Base-by-base conservation (phyloP, 2,888 invertebrate species). In the Rhamphomyia laevipes region DNA sequence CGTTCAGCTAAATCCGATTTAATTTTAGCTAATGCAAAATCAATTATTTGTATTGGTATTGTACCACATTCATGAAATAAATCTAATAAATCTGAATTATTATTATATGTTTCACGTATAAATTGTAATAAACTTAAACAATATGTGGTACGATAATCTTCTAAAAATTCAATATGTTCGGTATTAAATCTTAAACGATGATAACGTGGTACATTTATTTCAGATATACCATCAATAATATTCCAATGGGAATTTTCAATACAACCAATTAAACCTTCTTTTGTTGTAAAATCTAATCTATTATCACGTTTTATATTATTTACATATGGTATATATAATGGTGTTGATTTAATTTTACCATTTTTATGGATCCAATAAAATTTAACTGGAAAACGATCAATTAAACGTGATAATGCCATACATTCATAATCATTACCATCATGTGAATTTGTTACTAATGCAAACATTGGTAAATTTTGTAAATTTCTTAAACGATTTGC, bases 61-160 rank as follows among this genome's bases (percentile, higher is more conserved):
- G 68, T 73, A 10, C 82, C 82, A 2, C 66, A 59, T 3, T 71
- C 61, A n/a, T 67, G 61, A 57, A 79, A 73, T 27, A 27, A 7
- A 27, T 27, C 7, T 6, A 7, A 7, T 7, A 27, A 5, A 21
- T 21, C 5, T n/a, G n/a, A n/a, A 21, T 21, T 4, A 21, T 21
- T 27, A 27, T 27, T 7, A 27, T 2, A 7, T 6, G 4, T 9
- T 27, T 27, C 23, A 27, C 23, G 23, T 27, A 27, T 7, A 27
- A 7, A 27, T 27, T 27, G 23, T 27, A 92, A 66, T 47, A 91
- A 70, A 54, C 82, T 82, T 45, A 84, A 78, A 55, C 88, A 86
- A 4, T 88, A 84, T 3, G 88, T 89, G 47, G 83, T 72, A 61
- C 82, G 79, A 63, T 80, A 93, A 64, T 92, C 90, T 12, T 63